Conservation (phyloP, 2,888 invertebrate genomes). For the Euplagia quadripunctaria region DNA sequence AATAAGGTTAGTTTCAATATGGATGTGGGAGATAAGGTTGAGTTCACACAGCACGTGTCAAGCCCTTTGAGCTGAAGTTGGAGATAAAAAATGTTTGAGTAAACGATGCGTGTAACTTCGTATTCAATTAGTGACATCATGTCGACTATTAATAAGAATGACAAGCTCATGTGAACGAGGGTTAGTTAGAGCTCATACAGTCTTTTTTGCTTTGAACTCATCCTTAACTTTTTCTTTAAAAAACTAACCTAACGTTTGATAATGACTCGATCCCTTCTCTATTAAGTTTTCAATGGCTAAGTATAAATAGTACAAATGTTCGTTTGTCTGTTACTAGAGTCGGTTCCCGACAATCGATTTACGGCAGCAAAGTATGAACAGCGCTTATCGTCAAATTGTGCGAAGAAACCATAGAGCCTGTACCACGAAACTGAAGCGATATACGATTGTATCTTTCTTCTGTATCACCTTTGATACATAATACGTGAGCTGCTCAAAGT, state of each 20-base stretch:
- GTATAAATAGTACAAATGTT: background rate
- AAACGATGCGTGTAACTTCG: slow-evolving; percentile 63
- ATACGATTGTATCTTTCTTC: background rate
- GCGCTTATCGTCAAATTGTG: background rate
- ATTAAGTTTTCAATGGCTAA: background rate
- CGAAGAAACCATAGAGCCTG: background rate
- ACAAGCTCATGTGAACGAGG: slow-evolving; percentile 24
- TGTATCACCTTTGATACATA: background rate
- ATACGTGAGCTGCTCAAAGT: background rate
- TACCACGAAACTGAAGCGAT: background rate
- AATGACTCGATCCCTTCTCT: background rate
- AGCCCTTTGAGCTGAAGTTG: slow-evolving; percentile 54
- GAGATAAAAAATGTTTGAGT: slow-evolving; percentile 63
- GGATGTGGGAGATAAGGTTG: slow-evolving; percentile 45
- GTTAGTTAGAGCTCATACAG: background rate
- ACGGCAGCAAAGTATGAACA: background rate
- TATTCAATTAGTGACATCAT: slow-evolving; percentile 51
- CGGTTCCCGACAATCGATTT: slow-evolving; percentile 1
- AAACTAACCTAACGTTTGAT: background rate
- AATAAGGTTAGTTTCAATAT: slow-evolving; percentile 44
- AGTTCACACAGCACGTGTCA: slow-evolving; percentile 66
- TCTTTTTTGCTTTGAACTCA: background rate
- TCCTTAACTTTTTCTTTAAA: background rate
- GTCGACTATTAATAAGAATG: slow-evolving; percentile 27
- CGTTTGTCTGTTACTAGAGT: background rate